phyloP scores from a whole-genome alignment of 2,888 invertebrate genomes.

The Coenonympha arcania region DNA sequence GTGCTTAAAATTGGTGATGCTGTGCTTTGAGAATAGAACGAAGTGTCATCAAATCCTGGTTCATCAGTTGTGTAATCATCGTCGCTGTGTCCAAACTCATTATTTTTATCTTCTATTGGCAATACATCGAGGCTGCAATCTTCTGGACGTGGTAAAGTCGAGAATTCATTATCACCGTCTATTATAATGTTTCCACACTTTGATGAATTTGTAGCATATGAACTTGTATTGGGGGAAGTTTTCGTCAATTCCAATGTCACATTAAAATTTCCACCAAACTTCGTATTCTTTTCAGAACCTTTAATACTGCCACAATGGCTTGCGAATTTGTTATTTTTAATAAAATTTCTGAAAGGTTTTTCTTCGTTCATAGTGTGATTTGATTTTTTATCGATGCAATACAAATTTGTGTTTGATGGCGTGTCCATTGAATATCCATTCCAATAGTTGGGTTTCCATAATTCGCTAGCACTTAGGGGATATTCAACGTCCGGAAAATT shows the following conservation, averaged over 20 bases:
- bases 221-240: background rate
- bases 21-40: slow-evolving; percentile 20
- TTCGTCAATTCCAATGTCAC: background rate
- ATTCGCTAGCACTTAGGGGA: slow-evolving; percentile 46
- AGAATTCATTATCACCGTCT: background rate
- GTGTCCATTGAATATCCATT: slow-evolving; percentile 24
- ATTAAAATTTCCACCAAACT: background rate
- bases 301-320: background rate
- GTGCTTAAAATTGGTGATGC: slow-evolving; percentile 12
- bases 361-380: background rate
- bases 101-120: background rate
- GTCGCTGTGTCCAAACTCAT: slow-evolving; percentile 5
- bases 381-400: background rate
- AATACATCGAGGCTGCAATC: background rate
- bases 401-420: background rate
- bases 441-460: slow-evolving; percentile 50
- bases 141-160: background rate
- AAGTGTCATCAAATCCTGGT: slow-evolving; percentile 22
- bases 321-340: background rate
- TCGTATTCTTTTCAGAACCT: background rate
- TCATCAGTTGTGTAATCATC: slow-evolving; percentile 30
- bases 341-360: background rate
- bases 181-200: background rate
- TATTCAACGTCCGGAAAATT: slow-evolving; percentile 57
- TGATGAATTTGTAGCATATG: background rate